These are phyloP conservation scores for Stichodactyla helianthus DNA, from an alignment of 64 coral and sea anemone genomes.

Conservation along the genomic window DNA sequence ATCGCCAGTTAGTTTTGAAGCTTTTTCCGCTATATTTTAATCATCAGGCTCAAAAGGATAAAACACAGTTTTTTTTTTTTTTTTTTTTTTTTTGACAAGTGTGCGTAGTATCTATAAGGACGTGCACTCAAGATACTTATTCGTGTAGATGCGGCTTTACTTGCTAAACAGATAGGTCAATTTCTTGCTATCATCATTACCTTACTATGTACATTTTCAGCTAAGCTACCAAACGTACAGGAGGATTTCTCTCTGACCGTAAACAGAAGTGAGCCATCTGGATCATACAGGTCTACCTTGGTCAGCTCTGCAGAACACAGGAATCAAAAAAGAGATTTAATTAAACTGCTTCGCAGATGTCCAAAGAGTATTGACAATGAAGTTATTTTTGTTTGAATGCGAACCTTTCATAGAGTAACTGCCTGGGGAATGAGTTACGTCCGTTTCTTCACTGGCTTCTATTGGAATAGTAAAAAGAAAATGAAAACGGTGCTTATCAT, in stretches of 20 bases:
- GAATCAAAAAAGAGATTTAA: too few relatives aligned
- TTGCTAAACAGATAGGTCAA: not conserved
- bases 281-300: constrained; percentile 2
- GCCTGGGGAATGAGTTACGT: not conserved
- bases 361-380: too few relatives aligned
- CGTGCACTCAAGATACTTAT: not conserved
- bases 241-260: not conserved
- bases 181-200: not conserved
- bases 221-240: constrained; percentile 1
- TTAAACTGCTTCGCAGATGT: too few relatives aligned
- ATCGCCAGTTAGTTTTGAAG: too few relatives aligned
- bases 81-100: too few relatives aligned
- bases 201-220: not conserved
- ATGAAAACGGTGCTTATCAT: not conserved
- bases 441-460: not conserved
- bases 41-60: too few relatives aligned
- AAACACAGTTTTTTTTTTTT: too few relatives aligned
- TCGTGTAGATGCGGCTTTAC: not conserved
- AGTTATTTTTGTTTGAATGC: not conserved
- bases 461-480: not conserved
- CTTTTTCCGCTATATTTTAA: too few relatives aligned
- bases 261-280: not conserved
- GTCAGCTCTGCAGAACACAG: constrained; percentile 4
- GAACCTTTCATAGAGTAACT: not conserved
- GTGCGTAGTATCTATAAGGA: too few relatives aligned